A percentile compares a stretch with the other conserved stretches of the same genome.
These are phyloP conservation scores for Botrylloides violaceus DNA, from an alignment of 23 tunicate genomes.

Conservation along the genomic window DNA sequence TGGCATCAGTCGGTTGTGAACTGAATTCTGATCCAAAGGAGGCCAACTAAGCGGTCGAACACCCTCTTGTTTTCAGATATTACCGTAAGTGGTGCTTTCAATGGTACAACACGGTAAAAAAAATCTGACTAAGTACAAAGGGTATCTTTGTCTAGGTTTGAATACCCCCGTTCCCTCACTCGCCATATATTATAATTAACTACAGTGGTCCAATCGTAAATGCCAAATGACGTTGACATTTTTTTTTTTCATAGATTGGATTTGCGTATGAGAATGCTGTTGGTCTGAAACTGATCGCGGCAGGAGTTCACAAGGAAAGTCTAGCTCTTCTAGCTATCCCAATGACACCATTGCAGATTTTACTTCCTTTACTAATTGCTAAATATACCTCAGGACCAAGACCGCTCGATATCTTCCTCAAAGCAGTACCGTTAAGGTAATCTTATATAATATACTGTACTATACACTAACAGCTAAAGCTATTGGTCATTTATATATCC, in stretches of 20 bases:
- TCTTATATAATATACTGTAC: not conserved
- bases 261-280: conserved; percentile 74
- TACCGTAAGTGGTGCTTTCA: too few species aligned
- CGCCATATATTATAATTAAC: not conserved
- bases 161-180: not conserved
- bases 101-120: too few species aligned
- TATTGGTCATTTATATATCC: not conserved
- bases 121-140: too few species aligned
- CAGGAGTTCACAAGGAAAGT: conserved; percentile 80
- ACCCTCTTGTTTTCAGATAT: too few species aligned
- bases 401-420: conserved; percentile 70
- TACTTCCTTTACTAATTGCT: conserved; percentile 59
- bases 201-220: too few species aligned
- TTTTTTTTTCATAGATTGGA: conserved; percentile 47
- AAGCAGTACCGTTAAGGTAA: conserved; percentile 62
- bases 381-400: conserved; percentile 76
- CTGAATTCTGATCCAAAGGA: too few species aligned
- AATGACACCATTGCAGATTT: conserved; percentile 78
- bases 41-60: too few species aligned
- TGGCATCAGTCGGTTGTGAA: too few species aligned
- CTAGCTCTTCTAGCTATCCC: conserved; percentile 87
- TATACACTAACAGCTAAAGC: not conserved
- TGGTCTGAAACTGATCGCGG: conserved; percentile 75
- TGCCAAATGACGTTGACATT: too few species aligned
- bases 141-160: too few species aligned